Evolutionary conservation across 2,888 invertebrate genomes (phyloP).

Genomic region (Sinhomidia bicolor): DNA sequence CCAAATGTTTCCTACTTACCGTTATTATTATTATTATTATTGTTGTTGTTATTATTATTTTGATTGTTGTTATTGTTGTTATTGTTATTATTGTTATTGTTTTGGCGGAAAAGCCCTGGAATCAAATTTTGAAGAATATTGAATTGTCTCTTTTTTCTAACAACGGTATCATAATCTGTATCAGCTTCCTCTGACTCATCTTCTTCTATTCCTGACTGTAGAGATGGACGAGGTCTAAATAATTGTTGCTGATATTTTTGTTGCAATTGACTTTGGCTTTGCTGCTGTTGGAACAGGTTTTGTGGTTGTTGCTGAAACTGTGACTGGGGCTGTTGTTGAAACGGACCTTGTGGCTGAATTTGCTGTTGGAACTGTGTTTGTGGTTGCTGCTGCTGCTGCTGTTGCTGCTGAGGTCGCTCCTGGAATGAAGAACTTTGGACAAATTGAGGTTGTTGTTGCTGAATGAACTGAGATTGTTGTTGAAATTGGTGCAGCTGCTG

Average conservation of each 20-base stretch:
- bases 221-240: constrained; percentile 23
- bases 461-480: no score
- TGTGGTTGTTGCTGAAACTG: constrained; percentile 31
- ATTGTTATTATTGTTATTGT: constrained; percentile 52
- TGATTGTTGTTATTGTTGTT: constrained; percentile 31
- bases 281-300: constrained; percentile 6
- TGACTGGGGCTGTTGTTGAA: constrained; percentile 1
- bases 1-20: not conserved
- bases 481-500: no score
- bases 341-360: not conserved
- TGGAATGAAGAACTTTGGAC: not conserved
- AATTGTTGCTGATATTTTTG: constrained; percentile 35
- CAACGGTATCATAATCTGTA: not conserved
- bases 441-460: constrained; percentile 12
- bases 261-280: not conserved
- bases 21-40: constrained; percentile 35
- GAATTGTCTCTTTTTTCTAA: constrained; percentile 30
- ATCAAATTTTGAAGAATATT: constrained; percentile 53
- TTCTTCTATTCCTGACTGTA: constrained; percentile 14
- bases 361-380: constrained; percentile 33
- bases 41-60: constrained; percentile 36
- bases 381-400: constrained; percentile 22
- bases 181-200: constrained; percentile 63
- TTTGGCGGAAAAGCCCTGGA: not conserved
- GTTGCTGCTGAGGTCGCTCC: not conserved